phyloP scores from a whole-genome alignment of 2,888 invertebrate genomes.

The Eilema depressum region DNA sequence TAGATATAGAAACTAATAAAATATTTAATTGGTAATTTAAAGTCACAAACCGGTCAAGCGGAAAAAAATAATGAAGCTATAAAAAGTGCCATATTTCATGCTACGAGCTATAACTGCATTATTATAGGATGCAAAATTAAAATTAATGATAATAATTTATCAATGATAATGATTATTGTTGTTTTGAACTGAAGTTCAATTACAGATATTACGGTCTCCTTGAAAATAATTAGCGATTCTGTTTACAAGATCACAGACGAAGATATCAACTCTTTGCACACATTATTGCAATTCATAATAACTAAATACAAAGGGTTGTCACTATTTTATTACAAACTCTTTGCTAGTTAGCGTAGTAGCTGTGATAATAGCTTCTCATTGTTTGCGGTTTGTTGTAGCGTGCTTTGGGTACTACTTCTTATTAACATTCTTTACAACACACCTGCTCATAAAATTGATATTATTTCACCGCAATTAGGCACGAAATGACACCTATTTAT shows the following conservation, averaged over 20 bases:
- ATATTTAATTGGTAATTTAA: slow-evolving; percentile 26
- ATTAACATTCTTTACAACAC: not conserved
- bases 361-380: not conserved
- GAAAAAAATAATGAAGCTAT: slow-evolving; percentile 47
- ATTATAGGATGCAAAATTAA: not conserved
- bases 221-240: slow-evolving; percentile 12
- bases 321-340: too few species aligned
- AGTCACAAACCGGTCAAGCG: slow-evolving; percentile 35
- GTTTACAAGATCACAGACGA: slow-evolving; percentile 14
- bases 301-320: not conserved
- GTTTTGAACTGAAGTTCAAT: not conserved
- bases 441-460: too few species aligned
- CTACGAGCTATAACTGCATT: slow-evolving; percentile 1
- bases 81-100: slow-evolving; percentile 28
- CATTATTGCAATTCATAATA: not conserved
- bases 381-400: not conserved
- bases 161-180: slow-evolving; percentile 3
- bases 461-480: too few species aligned
- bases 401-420: not conserved
- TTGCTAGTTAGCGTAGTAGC: too few species aligned
- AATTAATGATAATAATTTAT: not conserved
- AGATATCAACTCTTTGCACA: not conserved
- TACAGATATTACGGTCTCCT: slow-evolving; percentile 6
- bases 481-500: too few species aligned
- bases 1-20: not conserved